Conservation (phyloP, 2,888 invertebrate genomes). For the Philonicus albiceps region DNA sequence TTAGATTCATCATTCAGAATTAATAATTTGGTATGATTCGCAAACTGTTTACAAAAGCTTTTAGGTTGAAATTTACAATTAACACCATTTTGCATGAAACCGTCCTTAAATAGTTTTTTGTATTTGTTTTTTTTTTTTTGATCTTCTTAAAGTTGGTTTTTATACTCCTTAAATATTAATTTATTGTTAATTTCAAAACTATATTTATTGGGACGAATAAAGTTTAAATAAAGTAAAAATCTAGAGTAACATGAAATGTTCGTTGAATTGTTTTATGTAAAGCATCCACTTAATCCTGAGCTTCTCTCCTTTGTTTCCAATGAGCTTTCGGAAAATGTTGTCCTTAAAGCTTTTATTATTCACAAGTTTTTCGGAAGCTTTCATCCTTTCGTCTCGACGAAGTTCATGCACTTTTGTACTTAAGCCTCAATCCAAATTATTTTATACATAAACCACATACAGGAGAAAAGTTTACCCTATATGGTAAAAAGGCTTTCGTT, state of each 20-base stretch:
- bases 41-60: not conserved
- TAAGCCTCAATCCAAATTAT: not conserved
- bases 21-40: not conserved
- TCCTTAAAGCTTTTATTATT: not conserved
- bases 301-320: not conserved
- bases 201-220: not conserved
- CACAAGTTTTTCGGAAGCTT: not conserved
- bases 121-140: not conserved
- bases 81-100: not conserved
- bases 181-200: not conserved
- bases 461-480: not conserved
- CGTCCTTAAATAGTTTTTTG: not conserved
- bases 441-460: not conserved
- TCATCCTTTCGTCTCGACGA: not conserved
- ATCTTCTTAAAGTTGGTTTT: not conserved
- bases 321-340: not conserved
- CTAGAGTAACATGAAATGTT: not conserved
- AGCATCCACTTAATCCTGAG: not conserved
- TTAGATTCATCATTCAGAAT: no score
- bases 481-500: not conserved
- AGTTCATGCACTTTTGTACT: not conserved
- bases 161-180: not conserved
- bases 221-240: not conserved
- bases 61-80: not conserved
- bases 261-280: not conserved